These are phyloP conservation scores for Equus przewalskii DNA, from an alignment of 2,113 vertebrate species.

Conservation along the genomic window DNA sequence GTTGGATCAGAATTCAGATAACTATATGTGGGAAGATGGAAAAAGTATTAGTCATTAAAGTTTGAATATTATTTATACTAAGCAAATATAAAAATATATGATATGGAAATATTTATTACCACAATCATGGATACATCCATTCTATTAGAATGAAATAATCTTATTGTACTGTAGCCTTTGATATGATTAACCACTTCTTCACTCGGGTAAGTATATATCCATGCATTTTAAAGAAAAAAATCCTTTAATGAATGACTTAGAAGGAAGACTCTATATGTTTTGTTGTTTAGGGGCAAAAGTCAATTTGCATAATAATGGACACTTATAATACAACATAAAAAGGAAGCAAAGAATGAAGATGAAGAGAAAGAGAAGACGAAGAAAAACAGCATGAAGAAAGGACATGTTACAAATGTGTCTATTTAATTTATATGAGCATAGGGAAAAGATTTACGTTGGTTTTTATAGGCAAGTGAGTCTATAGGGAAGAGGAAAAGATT, in stretches of 20 bases:
- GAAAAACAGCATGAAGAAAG: neutral
- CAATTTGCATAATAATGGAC: neutral
- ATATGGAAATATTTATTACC: neutral
- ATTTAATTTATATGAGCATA: neutral
- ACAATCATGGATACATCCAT: neutral
- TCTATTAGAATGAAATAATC: neutral
- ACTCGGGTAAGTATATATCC: neutral
- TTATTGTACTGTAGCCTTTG: neutral
- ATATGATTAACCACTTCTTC: neutral
- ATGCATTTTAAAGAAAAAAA: constrained; percentile 10
- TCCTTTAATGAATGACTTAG: neutral
- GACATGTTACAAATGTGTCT: neutral
- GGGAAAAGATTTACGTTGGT: neutral
- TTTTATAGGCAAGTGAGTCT: neutral
- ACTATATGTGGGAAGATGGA: neutral
- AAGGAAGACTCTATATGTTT: neutral
- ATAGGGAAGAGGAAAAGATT: neutral
- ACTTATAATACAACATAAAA: neutral
- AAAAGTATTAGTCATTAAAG: neutral
- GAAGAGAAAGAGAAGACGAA: neutral
- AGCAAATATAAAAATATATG: neutral
- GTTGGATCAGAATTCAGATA: neutral
- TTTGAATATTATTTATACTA: neutral
- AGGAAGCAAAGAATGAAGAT: neutral
- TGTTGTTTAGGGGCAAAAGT: neutral